Conservation (phyloP, 2,113 vertebrate genomes). For the Albula glossodonta region DNA sequence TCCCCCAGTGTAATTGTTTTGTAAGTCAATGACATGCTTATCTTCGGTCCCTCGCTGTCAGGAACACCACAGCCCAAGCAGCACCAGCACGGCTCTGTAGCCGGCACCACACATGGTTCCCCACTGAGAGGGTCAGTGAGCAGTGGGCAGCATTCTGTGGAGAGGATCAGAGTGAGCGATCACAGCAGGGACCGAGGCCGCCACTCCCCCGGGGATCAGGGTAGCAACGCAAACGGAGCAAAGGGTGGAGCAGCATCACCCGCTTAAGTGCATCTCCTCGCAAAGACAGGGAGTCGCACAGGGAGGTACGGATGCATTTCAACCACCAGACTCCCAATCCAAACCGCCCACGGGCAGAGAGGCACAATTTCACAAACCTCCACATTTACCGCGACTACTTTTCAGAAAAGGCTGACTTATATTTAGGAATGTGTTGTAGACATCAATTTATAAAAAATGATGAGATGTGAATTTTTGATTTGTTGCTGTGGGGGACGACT, state of each 20-base stretch:
- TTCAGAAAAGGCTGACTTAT: constrained; percentile 31
- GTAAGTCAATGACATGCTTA: neutral
- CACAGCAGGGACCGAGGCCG: neutral
- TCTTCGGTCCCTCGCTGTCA: neutral
- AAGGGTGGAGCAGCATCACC: constrained; percentile 22
- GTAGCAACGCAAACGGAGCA: constrained; percentile 22
- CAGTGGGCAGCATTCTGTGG: neutral
- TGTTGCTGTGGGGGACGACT: constrained; percentile 58
- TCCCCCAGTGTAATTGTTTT: too few relatives aligned
- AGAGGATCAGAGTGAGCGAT: neutral
- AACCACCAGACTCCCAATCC: neutral
- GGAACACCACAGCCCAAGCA: neutral
- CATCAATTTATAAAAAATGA: constrained; percentile 54
- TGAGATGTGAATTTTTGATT: constrained; percentile 62
- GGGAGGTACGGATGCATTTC: neutral
- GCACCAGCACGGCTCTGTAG: neutral
- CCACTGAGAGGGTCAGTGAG: too few relatives aligned
- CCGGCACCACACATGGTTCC: too few relatives aligned
- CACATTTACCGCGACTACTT: neutral
- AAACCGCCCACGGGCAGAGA: neutral
- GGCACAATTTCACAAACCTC: neutral
- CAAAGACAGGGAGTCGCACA: neutral
- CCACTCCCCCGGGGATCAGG: neutral
- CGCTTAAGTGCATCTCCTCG: constrained; percentile 37
- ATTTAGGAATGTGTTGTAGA: constrained; percentile 48